A percentile compares a stretch with the other conserved stretches of the same genome.
Conservation (phyloP, 2,888 invertebrate genomes). For the Gymnoscelis rufifasciata region DNA sequence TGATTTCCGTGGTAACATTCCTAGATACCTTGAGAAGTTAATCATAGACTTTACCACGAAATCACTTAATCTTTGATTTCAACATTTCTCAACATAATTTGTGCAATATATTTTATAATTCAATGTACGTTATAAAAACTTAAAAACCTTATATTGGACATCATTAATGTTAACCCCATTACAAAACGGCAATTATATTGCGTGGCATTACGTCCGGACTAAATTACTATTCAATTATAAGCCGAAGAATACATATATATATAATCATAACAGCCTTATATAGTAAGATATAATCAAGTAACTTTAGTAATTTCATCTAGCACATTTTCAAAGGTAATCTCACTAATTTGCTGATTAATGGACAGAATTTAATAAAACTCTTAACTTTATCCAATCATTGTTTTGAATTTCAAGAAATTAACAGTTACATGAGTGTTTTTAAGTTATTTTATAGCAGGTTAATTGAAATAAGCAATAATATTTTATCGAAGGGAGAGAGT, state of each 20-base stretch:
- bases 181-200: background rate
- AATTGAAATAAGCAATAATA: too few species aligned
- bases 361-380: too few species aligned
- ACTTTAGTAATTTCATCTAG: background rate
- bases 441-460: too few species aligned
- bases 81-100: background rate
- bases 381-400: too few species aligned
- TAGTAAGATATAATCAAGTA: background rate
- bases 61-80: background rate
- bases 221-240: background rate
- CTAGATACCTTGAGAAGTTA: background rate
- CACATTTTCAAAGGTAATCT: background rate
- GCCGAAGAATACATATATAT: background rate
- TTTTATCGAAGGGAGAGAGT: too few species aligned
- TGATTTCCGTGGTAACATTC: conserved; percentile 9
- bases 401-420: too few species aligned
- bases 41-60: background rate
- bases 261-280: background rate
- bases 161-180: background rate
- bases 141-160: background rate
- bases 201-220: background rate
- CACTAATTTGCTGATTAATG: too few species aligned
- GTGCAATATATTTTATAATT: background rate
- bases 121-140: too few species aligned
- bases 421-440: too few species aligned